Base-by-base conservation (phyloP, 2,888 invertebrate species). In the Emmelina monodactyla region DNA sequence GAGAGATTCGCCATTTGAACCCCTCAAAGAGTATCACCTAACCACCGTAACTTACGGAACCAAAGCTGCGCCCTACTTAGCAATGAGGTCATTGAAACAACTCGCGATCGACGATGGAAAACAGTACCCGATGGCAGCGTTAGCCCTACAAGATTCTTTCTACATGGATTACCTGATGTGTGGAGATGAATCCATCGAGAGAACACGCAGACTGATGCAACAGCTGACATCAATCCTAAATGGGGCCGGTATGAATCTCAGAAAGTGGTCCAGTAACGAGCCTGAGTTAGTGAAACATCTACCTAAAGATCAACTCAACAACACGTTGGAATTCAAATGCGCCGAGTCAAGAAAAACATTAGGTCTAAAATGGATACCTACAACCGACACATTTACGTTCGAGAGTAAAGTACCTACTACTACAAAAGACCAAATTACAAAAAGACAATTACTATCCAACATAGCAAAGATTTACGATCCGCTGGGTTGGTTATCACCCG, bases 401-500 rank as follows among this genome's bases (percentile, higher is more conserved):
- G n/a, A 33, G 7, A 28, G 28, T 15, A 28, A 34, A 14, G 14
- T 29, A 13, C 9, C 11, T 25, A 10, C 9, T 11, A 22, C 9
- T 25, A 14, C 37, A 14, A 4, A 19, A 5, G 16, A 30, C 4
- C 6, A 22, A 11, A 25, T 30, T n/a, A 36, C 38, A 1, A 38
- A 38, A 22, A 13, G 38, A 12, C 9, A 29, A 28, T 28, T 41
- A 25, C 19, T 41, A 15, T 38, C 38, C 1, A 13, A 38, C 9
- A 44, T 44, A 13, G 40, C 42, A 14, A 38, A 37, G 12, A 22
- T 39, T 12, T 44, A 34, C 19, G 44, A 44, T 32, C 42, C 41
- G 2, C 12, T 41, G 3, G 41, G 43, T 3, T 43, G 43, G 39
- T 13, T 42, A 12, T 33, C 41, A 11, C 41, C 41, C 6, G 13